A percentile compares a stretch with the other conserved stretches of the same genome.
Conservation (phyloP, 2,888 invertebrate genomes). For the Clunio marinus region DNA sequence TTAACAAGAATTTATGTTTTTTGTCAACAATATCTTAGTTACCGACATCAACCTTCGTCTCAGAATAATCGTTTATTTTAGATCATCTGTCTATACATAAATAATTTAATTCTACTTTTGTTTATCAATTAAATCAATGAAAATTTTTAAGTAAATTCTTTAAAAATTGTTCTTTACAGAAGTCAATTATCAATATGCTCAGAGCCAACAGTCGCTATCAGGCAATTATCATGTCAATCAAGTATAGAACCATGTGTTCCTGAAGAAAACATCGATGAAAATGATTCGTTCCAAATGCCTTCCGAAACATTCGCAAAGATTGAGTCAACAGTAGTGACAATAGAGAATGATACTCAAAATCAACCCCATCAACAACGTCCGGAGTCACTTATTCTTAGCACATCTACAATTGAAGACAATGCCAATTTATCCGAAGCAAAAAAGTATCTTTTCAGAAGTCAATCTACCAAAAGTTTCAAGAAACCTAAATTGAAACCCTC, state of each 20-base stretch:
- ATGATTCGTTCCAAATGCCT: conserved; percentile 44
- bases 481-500: conserved; percentile 45
- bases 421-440: conserved; percentile 30
- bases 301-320: conserved; percentile 44
- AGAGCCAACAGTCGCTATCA: conserved; percentile 46
- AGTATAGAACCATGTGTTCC: conserved; percentile 51
- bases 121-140: too few relatives aligned
- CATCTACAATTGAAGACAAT: conserved; percentile 6
- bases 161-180: conserved; percentile 42
- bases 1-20: too few relatives aligned
- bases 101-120: too few relatives aligned
- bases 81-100: too few relatives aligned
- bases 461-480: conserved; percentile 50
- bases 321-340: conserved; percentile 9
- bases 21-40: too few relatives aligned
- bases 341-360: not conserved
- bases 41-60: too few relatives aligned
- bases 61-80: too few relatives aligned
- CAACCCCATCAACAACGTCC: conserved; percentile 23
- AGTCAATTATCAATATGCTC: conserved; percentile 51
- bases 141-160: too few relatives aligned
- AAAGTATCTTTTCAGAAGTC: conserved; percentile 47
- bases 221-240: conserved; percentile 50
- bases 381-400: conserved; percentile 35
- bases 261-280: conserved; percentile 46